Conservation (phyloP, 2,113 vertebrate species). For the Pelodiscus sinensis region DNA sequence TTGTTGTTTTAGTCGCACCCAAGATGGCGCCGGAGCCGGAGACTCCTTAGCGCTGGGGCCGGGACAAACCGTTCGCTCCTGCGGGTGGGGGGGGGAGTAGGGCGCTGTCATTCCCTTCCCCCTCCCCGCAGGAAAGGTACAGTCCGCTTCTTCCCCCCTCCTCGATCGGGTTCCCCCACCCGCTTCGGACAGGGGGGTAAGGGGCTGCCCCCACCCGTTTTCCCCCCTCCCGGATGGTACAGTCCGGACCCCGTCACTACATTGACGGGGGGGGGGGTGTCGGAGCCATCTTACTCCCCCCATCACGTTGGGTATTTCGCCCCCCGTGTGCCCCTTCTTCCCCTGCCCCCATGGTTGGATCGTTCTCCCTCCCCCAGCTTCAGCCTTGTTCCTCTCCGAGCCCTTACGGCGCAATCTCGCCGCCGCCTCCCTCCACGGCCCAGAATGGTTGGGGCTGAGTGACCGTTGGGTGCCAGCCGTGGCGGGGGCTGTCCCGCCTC, state of each 20-base stretch:
- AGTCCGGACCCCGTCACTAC: conserved; percentile 54
- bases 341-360: background rate
- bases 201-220: background rate
- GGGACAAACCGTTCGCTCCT: conserved; percentile 65
- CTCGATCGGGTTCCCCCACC: conserved; percentile 36
- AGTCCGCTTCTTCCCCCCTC: conserved; percentile 46
- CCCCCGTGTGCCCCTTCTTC: background rate
- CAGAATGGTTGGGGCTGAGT: conserved; percentile 29
- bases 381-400: background rate
- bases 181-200: conserved; percentile 12
- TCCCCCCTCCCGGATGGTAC: conserved; percentile 42
- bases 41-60: conserved; percentile 15
- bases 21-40: conserved; percentile 84
- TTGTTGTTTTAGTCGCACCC: conserved; percentile 90
- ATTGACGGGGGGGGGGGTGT: background rate
- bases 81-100: background rate
- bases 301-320: background rate
- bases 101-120: background rate
- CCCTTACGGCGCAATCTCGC: no score
- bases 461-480: background rate
- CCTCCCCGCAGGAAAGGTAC: conserved; percentile 39
- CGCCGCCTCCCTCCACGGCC: background rate
- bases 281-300: conserved; percentile 12
- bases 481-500: background rate
- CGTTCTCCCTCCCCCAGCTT: background rate